Evolutionary conservation across 2,888 invertebrate genomes (phyloP), one percentile per base, ranked within the genome.

Genomic region (Acronicta psi): DNA sequence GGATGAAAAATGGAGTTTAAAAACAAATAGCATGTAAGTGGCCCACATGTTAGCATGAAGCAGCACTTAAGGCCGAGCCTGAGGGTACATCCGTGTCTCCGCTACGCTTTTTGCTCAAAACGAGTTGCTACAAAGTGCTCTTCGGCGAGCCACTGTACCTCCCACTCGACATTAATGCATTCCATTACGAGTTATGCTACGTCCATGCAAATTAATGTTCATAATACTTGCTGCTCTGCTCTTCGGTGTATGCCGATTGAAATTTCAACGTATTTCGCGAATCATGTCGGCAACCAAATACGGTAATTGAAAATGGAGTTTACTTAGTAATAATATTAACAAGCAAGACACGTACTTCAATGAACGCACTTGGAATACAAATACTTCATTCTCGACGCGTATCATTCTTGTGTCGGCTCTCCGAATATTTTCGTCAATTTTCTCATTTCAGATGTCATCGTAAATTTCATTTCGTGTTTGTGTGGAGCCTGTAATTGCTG

Each of bases 271-370:
- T 71, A 80, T 74, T 75, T 67, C 64, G 69, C 75, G 73, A 83
- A 84, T 85, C 83, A 81, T 82, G 71, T 75, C 68, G 67, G 65
- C 75, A 75, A 79, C 80, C 73, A 80, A 86, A 85, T 81, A 81
- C 75, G 73, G 82, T 91, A 89, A 90, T 90, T 89, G 90, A 89
- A 90, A 91, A 87, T 82, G 76, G 84, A 87, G 87, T 88, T 89
- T 89, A 88, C 83, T 89, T 86, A 84, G 85, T 80, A 85, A 81
- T 80, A 76, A 79, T 81, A 88, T 91, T 88, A 86, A 82, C 83
- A 89, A 75, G 79, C 90, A 61, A 68, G 77, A 78, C 92, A 91
- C 92, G 92, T 88, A 74, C 80, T 73, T 76, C 82, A 77, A 76
- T 80, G 84, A 79, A 88, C 90, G 87, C 80, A 86, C 81, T 81